phyloP scores from a whole-genome alignment of 2,888 invertebrate genomes.

The Drosophila prolongata region DNA sequence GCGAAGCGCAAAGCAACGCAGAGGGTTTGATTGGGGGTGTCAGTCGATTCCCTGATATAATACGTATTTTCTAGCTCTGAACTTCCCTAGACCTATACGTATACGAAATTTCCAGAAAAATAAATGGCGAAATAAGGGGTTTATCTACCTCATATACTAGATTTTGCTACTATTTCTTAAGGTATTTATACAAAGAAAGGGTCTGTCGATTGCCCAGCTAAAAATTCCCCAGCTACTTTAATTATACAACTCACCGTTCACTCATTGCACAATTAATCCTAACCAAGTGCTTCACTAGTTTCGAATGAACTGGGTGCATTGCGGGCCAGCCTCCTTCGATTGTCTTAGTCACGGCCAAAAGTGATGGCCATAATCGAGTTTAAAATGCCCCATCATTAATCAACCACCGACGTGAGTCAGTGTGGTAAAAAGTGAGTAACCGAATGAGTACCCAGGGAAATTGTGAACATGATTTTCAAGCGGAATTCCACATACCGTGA shows the following conservation, averaged over 20 bases:
- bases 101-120: neutral
- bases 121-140: no score
- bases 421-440: constrained; percentile 29
- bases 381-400: constrained; percentile 66
- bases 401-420: constrained; percentile 38
- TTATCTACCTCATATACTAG: neutral
- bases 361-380: constrained; percentile 70
- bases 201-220: neutral
- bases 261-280: constrained; percentile 20
- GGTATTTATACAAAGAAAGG: neutral
- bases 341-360: constrained; percentile 40
- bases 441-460: constrained; percentile 41
- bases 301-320: constrained; percentile 39
- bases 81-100: neutral
- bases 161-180: no score
- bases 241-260: constrained; percentile 11
- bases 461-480: constrained; percentile 47
- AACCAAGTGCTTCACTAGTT: constrained; percentile 13
- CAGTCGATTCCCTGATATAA: neutral
- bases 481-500: constrained; percentile 53
- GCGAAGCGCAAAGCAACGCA: constrained; percentile 5
- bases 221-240: neutral
- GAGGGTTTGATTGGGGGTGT: neutral
- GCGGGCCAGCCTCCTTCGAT: constrained; percentile 28
- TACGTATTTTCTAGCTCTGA: neutral